Conservation (phyloP, 2,888 invertebrate genomes). For the Pristionchus entomophagus region DNA sequence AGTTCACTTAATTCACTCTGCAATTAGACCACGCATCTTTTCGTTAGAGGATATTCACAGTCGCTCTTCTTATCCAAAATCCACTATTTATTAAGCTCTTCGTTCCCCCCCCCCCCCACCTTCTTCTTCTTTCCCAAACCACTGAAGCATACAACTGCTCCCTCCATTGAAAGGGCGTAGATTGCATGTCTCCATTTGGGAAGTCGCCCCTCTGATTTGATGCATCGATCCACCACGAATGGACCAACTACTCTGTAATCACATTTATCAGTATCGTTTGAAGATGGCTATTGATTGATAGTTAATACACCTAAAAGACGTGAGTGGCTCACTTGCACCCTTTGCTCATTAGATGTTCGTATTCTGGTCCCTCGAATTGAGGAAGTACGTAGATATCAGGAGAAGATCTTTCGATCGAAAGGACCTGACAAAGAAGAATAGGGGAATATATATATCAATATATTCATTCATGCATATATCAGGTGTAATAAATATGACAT, state of each 20-base stretch:
- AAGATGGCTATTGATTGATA: too few relatives aligned
- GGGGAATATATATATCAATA: too few relatives aligned
- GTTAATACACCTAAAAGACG: too few relatives aligned
- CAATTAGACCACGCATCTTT: too few relatives aligned
- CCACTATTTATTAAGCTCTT: not conserved
- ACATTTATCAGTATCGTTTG: too few relatives aligned
- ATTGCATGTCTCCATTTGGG: slow-evolving; percentile 59
- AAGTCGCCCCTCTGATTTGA: slow-evolving; percentile 49
- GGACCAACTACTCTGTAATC: slow-evolving; percentile 54
- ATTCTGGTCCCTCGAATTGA: slow-evolving; percentile 30
- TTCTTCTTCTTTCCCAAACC: slow-evolving; percentile 48
- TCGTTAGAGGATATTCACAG: too few relatives aligned
- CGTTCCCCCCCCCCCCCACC: slow-evolving; percentile 31
- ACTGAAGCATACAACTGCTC: slow-evolving; percentile 57
- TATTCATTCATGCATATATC: too few relatives aligned
- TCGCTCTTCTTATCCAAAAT: too few relatives aligned
- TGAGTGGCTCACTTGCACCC: slow-evolving; percentile 23
- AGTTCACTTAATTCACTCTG: slow-evolving; percentile 50
- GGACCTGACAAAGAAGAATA: not conserved
- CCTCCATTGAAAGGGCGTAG: slow-evolving; percentile 55
- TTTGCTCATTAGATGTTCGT: slow-evolving; percentile 19
- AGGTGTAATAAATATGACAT: not conserved
- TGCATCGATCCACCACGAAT: slow-evolving; percentile 54
- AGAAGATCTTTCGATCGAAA: not conserved
- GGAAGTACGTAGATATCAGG: slow-evolving; percentile 38